These are phyloP conservation scores for Ciconia nigra DNA, from an alignment of 2,797 vertebrate genomes.

Conservation along the genomic window DNA sequence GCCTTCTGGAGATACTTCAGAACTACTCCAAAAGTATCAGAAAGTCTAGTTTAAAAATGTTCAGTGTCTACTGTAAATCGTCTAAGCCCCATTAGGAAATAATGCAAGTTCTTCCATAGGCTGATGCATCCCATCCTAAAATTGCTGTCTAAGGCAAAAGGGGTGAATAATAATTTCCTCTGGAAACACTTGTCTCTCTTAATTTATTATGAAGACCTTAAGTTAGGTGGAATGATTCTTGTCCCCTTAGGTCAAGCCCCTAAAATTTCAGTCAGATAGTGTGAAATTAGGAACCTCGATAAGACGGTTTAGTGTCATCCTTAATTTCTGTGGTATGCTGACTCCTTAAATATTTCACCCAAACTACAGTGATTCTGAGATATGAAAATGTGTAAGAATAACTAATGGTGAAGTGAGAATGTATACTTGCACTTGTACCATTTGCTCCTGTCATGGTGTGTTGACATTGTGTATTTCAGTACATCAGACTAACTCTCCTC, in stretches of 20 bases:
- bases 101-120: neutral
- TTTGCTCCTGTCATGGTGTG: neutral
- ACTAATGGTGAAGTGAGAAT: neutral
- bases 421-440: neutral
- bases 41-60: neutral
- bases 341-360: neutral
- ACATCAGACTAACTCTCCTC: neutral
- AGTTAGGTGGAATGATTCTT: neutral
- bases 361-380: neutral
- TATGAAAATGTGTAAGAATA: neutral
- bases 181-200: neutral
- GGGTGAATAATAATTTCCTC: neutral
- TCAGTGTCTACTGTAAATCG: neutral
- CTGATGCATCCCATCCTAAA: neutral
- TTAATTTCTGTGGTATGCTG: neutral
- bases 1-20: neutral
- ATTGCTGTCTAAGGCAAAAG: neutral
- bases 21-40: neutral
- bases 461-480: neutral
- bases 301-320: neutral
- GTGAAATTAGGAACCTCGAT: neutral
- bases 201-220: neutral
- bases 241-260: neutral
- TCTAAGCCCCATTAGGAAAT: neutral
- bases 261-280: neutral